phyloP scores from a whole-genome alignment of 2,113 vertebrate genomes.

The Suricata suricatta region DNA sequence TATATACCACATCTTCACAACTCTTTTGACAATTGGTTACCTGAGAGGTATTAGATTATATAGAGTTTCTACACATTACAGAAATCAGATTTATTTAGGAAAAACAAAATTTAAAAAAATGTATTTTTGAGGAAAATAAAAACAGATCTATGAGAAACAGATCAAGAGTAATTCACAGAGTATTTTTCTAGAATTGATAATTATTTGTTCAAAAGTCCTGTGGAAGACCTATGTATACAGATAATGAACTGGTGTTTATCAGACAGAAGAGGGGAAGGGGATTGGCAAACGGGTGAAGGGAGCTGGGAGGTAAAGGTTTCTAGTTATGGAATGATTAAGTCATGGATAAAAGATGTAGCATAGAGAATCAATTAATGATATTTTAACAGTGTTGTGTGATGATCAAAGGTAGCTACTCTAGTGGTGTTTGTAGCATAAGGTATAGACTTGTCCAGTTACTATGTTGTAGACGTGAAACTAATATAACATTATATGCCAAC shows the following conservation, averaged over 20 bases:
- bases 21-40: background rate
- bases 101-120: background rate
- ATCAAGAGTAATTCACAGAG: background rate
- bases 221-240: background rate
- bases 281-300: background rate
- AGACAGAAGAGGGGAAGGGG: background rate
- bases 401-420: background rate
- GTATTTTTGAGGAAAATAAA: constrained; percentile 29
- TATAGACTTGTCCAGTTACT: background rate
- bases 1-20: background rate
- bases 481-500: background rate
- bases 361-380: background rate
- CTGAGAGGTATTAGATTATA: background rate
- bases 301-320: background rate
- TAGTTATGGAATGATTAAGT: background rate
- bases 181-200: background rate
- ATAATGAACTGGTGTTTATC: background rate
- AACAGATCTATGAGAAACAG: background rate
- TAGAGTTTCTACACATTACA: background rate
- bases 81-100: background rate
- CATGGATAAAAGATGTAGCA: background rate
- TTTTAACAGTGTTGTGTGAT: background rate
- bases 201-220: background rate
- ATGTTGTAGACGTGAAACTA: background rate
- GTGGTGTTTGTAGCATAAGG: background rate